phyloP scores from a whole-genome alignment of 2,797 vertebrate species.

The Scolopax bukidnonensis region DNA sequence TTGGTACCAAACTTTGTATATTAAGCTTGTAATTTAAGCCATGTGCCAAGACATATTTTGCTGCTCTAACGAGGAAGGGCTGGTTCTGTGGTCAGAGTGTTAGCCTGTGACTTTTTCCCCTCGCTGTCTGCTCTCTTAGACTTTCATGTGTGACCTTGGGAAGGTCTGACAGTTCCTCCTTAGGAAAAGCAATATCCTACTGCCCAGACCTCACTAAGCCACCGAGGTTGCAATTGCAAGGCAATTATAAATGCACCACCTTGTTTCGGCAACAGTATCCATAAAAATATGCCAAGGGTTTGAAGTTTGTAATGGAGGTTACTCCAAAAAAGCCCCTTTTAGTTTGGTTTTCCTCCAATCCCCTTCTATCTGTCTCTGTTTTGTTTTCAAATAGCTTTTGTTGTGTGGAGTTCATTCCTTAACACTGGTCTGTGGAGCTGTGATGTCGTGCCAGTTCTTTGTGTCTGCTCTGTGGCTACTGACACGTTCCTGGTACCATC shows the following conservation, averaged over 20 bases:
- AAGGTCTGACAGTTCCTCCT: conserved; percentile 21
- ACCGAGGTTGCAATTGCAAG: neutral
- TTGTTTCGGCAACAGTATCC: neutral
- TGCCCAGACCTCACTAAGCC: neutral
- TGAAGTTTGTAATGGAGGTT: neutral
- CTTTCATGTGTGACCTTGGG: conserved; percentile 48
- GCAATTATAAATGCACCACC: neutral
- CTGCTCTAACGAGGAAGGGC: conserved; percentile 24
- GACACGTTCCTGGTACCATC: neutral
- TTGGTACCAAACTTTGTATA: conserved; percentile 6
- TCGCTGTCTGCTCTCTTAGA: neutral
- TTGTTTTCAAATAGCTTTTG: conserved; percentile 5
- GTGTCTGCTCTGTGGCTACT: neutral
- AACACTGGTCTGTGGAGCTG: neutral
- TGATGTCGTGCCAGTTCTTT: neutral
- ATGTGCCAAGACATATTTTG: neutral
- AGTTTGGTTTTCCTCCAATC: neutral
- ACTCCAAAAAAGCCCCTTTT: neutral
- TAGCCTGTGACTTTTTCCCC: conserved; percentile 25
- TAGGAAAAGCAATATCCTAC: neutral
- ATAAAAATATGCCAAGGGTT: neutral
- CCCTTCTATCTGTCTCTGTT: neutral
- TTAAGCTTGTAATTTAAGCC: neutral
- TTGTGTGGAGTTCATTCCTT: neutral
- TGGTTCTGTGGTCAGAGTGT: conserved; percentile 3